These are phyloP conservation scores for Centroberyx gerrardi DNA, from an alignment of 2,797 vertebrate genomes.

Conservation along the genomic window DNA sequence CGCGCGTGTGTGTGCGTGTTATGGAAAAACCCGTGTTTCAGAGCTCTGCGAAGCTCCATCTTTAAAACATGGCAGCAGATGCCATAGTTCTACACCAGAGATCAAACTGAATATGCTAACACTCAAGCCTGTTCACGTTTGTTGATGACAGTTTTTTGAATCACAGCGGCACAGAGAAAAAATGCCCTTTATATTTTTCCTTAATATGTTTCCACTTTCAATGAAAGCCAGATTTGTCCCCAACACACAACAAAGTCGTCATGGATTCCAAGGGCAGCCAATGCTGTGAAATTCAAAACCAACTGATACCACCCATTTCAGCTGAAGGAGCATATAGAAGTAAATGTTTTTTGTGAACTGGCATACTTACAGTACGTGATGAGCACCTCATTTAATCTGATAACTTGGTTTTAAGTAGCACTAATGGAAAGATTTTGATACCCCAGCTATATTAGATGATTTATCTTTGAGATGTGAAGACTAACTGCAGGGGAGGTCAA, in stretches of 20 bases:
- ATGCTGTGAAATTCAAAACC: conserved; percentile 32
- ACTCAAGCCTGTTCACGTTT: conserved; percentile 39
- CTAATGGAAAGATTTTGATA: not conserved
- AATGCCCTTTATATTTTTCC: conserved; percentile 43
- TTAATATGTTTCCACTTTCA: conserved; percentile 56
- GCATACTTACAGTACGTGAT: not conserved
- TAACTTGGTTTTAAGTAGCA: no score
- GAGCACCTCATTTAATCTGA: not conserved
- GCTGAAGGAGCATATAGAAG: not conserved
- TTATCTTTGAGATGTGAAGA: conserved; percentile 1
- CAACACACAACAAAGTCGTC: conserved; percentile 49
- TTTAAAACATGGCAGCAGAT: not conserved
- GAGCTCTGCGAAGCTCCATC: not conserved
- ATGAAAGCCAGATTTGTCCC: conserved; percentile 61
- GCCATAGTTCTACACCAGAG: conserved; percentile 2
- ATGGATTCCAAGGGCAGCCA: conserved; percentile 48
- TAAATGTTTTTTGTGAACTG: conserved; percentile 1
- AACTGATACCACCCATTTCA: conserved; percentile 38
- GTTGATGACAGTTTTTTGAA: conserved; percentile 44
- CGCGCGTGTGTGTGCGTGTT: not conserved
- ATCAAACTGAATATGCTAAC: conserved; percentile 26
- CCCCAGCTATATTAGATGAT: not conserved
- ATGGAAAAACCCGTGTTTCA: no score
- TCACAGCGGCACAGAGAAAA: conserved; percentile 30
- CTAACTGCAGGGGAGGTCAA: not conserved